Evolutionary conservation across 2,888 invertebrate genomes (phyloP), one percentile per base, ranked within the genome.

Genomic region (Eumacrocentrus americanus): DNA sequence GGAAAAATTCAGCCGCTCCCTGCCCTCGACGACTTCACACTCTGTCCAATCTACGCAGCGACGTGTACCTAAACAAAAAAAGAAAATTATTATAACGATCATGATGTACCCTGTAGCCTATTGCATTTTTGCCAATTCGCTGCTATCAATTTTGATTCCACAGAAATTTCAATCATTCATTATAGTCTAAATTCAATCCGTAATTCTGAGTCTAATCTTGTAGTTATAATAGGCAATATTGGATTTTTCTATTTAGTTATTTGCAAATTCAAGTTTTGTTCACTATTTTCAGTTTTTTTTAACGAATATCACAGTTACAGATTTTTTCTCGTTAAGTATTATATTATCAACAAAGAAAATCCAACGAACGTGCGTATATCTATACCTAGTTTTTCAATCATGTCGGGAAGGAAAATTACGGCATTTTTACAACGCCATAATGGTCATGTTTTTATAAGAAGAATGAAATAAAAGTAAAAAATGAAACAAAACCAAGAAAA

Each of bases 11-110:
- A 73, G 69, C 77, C 69, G 72, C 73, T 77, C 75, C 74, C 74
- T 76, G 75, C 73, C 70, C 77, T 73, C 76, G 75, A 74, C 76
- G 77, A 79, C 79, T 75, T 74, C 79, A 71, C 75, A 38, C 53
- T 78, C 77, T 78, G 76, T 77, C 75, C 79, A 77, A 79, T 77
- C 77, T 78, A 75, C 78, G 75, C 77, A 78, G 74, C 76, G 73
- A 78, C 75, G 76, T 77, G 76, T 52, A 78, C 62, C 72, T 71
- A 71, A 67, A 75, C 70, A 75, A 67, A 64, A 73, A 72, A 68
- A 47, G 55, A 59, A 63, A 57, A 63, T 44, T 40, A 58, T 58
- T 58, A 38, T 51, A 52, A 52, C 51, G 25, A 48, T 44, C 9
- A 52, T 54, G 34, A 46, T 59, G 38, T 52, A 54, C 51, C 29